A percentile compares a stretch with the other conserved stretches of the same genome.
Evolutionary conservation across 2,888 invertebrate species (phyloP).

Genomic region (Isotomurus palustris): DNA sequence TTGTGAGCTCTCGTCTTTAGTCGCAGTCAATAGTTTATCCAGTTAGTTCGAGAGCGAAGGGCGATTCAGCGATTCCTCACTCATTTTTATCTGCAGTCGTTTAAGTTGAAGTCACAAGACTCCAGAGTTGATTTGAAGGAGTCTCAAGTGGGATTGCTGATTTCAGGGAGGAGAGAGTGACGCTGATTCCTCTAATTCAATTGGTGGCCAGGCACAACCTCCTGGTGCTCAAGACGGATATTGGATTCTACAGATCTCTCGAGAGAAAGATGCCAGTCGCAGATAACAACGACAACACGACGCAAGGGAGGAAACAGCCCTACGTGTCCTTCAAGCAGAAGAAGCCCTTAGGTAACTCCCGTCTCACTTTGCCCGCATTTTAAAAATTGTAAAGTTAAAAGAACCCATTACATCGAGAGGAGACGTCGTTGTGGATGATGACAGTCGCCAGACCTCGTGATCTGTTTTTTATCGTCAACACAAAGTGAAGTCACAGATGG

Average conservation of each 20-base stretch:
- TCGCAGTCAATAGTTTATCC: too few species aligned
- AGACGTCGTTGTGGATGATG: too few species aligned
- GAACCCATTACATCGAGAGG: too few species aligned
- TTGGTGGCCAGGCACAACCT: constrained; percentile 37
- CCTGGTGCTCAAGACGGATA: constrained; percentile 20
- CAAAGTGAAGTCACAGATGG: too few species aligned
- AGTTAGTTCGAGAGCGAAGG: too few species aligned
- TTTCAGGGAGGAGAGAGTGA: not conserved
- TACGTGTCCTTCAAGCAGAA: constrained; percentile 42
- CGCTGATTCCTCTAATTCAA: constrained; percentile 32
- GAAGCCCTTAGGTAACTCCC: constrained; percentile 42
- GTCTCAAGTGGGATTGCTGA: not conserved
- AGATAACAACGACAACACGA: constrained; percentile 40
- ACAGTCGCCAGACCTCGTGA: not conserved
- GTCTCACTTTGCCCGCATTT: too few species aligned
- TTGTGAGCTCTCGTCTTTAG: too few species aligned
- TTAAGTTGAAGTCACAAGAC: not conserved
- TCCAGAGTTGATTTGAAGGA: not conserved
- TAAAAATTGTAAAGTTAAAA: too few species aligned
- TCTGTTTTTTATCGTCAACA: too few species aligned
- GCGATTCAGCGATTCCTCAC: too few species aligned
- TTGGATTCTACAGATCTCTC: not conserved
- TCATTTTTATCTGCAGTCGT: not conserved
- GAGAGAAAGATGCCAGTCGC: constrained; percentile 26
- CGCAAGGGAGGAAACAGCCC: constrained; percentile 13